These are phyloP conservation scores for Griposia aprilina DNA, from an alignment of 2,888 invertebrate genomes.

Conservation along the genomic window DNA sequence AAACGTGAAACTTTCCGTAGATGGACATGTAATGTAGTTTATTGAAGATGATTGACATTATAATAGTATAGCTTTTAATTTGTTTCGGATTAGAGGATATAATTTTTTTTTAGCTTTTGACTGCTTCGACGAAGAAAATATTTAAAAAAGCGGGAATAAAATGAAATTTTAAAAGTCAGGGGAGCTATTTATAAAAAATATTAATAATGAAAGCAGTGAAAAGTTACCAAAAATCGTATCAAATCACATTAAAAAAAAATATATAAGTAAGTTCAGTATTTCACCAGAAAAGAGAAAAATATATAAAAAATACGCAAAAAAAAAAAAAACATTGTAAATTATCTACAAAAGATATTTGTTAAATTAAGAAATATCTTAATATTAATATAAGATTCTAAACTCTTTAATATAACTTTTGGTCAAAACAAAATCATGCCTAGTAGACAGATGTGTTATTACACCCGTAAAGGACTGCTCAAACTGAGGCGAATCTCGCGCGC, in stretches of 20 bases:
- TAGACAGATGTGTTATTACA: background rate
- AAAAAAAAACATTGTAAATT: conserved; percentile 46
- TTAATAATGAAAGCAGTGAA: conserved; percentile 1
- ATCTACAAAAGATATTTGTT: conserved; percentile 52
- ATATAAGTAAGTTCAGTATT: conserved; percentile 53
- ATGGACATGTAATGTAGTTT: conserved; percentile 28
- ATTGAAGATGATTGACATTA: conserved; percentile 18
- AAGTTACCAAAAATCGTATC: conserved; percentile 27
- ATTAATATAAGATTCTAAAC: conserved; percentile 37
- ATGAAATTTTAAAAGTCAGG: background rate
- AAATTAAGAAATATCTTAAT: conserved; percentile 54
- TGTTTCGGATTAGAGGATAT: conserved; percentile 17
- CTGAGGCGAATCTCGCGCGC: too few relatives aligned
- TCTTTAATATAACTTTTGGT: conserved; percentile 30
- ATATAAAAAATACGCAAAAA: conserved; percentile 51
- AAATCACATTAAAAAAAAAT: conserved; percentile 16
- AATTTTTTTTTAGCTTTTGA: conserved; percentile 34
- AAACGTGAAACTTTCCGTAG: conserved; percentile 8
- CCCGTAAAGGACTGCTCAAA: background rate
- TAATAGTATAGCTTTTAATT: conserved; percentile 34
- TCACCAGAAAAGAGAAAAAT: conserved; percentile 54
- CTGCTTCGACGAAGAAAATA: background rate
- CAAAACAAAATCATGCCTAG: background rate
- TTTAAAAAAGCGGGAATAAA: background rate
- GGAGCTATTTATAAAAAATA: background rate